Evolutionary conservation across 2,888 invertebrate species (phyloP), one percentile per base, ranked within the genome.

Genomic region (Piscicola geometra): DNA sequence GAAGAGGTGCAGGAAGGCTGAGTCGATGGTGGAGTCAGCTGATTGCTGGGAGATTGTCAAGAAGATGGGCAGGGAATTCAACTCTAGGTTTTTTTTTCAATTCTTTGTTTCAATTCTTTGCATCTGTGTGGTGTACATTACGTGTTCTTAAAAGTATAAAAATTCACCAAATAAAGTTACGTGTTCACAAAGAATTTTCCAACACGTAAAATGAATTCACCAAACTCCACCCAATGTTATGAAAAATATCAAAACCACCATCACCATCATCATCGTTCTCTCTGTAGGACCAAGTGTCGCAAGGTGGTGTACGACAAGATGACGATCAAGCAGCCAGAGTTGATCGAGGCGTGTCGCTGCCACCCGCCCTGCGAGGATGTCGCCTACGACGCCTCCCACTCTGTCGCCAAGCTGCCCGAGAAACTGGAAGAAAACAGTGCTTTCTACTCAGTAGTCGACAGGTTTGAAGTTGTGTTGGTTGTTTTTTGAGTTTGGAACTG

Each of bases 311-410:
- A 79, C 60, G 79, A 81, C 28, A 77, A 76, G 47, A 79, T 81
- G 79, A 80, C 81, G n/a, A 74, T 80, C 25, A 71, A 70, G 15
- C 76, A 80, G 47, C 79, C 79, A 0, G 74, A 69, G 30, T 76
- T 80, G 66, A 79, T 81, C 70, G 79, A 80, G 67, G 56, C 60
- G 12, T 81, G 81, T 60, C 56, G 70, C 60, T 81, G 81, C 75
- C 79, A 75, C 71, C 80, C 81, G 0, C 81, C 81, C 1, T 81
- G 81, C 75, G 71, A 77, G 32, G 81, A 81, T 56, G 76, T 81
- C 50, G 73, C 75, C 28, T 81, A 81, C 70, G 80, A 80, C 35
- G 70, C 79, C 35, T 75, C 78, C 28, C 81, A 81, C 77, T 78
- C 79, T 67, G 76, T 81, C 25, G 79, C 80, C 3, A 79, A 71